Percentiles rank a stretch among this genome's conserved stretches.
Evolutionary conservation across 1,140 invertebrate genomes (phyloP).

Genomic region (Lepidurus apus): DNA sequence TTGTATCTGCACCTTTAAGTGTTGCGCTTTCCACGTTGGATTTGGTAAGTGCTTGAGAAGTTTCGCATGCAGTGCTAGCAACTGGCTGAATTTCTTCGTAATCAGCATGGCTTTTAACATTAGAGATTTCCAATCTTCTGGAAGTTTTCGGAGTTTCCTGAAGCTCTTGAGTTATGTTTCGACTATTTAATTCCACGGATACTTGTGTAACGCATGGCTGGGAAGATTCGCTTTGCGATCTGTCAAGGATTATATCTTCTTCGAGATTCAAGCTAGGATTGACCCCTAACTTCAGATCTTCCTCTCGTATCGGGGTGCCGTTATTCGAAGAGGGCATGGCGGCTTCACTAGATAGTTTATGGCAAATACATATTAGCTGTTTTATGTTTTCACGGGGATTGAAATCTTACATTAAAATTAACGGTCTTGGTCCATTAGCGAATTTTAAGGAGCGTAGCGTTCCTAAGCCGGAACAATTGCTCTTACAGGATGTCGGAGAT

Average conservation of each 20-base stretch:
- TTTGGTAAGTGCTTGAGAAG: neutral
- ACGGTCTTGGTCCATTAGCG: neutral
- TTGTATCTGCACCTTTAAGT: neutral
- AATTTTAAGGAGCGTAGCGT: conserved; percentile 7
- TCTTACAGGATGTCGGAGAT: neutral
- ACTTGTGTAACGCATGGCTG: neutral
- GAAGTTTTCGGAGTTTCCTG: neutral
- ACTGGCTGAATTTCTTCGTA: neutral
- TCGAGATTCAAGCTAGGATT: neutral
- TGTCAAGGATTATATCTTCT: neutral
- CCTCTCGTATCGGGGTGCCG: neutral
- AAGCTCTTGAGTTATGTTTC: neutral
- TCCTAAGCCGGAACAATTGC: neutral
- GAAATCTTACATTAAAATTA: conserved; percentile 24
- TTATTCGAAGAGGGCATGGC: neutral
- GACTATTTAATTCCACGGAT: neutral
- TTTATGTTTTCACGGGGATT: no score
- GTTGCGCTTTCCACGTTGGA: neutral
- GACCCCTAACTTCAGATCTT: neutral
- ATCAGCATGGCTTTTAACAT: neutral
- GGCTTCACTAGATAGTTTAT: neutral
- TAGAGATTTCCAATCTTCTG: neutral
- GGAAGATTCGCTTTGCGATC: neutral
- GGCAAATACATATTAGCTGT: no score
- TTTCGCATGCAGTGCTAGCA: neutral